phyloP scores from a whole-genome alignment of 2,113 vertebrate genomes.

The Chaenogobius annularis region DNA sequence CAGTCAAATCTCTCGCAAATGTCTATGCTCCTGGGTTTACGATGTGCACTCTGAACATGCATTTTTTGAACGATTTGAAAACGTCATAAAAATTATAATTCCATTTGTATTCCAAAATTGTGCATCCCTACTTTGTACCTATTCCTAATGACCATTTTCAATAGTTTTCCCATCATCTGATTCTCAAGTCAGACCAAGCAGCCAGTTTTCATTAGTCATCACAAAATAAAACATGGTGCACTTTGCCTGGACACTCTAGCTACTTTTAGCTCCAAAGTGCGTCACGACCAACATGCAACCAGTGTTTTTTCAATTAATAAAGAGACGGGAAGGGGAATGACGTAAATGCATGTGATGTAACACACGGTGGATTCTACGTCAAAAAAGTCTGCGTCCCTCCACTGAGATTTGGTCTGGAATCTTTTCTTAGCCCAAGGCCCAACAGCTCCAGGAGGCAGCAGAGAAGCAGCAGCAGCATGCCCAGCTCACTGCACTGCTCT shows the following conservation, averaged over 20 bases:
- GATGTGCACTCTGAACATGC: too few species aligned
- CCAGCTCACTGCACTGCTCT: constrained; percentile 30
- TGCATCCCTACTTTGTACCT: too few species aligned
- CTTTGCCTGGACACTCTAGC: background rate
- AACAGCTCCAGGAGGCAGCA: constrained; percentile 33
- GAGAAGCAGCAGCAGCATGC: constrained; percentile 32
- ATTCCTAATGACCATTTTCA: too few species aligned
- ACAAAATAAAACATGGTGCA: background rate
- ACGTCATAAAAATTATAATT: too few species aligned
- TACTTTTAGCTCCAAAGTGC: background rate
- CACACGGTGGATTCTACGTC: constrained; percentile 14
- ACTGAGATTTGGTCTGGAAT: constrained; percentile 14
- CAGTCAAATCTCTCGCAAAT: too few species aligned
- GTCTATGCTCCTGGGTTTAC: too few species aligned
- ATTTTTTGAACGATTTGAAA: too few species aligned
- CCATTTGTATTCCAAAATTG: too few species aligned
- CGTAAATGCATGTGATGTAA: constrained; percentile 51
- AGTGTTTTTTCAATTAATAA: constrained; percentile 35
- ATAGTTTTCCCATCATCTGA: background rate
- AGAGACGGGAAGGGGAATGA: constrained; percentile 26
- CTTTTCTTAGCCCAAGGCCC: constrained; percentile 19
- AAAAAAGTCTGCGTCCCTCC: constrained; percentile 15
- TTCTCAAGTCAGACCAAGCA: background rate
- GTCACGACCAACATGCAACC: constrained; percentile 16
- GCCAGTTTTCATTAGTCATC: background rate